Percentiles rank a stretch among this genome's conserved stretches.
Conservation (phyloP, 2,888 invertebrate species). For the Anarsia innoxiella region DNA sequence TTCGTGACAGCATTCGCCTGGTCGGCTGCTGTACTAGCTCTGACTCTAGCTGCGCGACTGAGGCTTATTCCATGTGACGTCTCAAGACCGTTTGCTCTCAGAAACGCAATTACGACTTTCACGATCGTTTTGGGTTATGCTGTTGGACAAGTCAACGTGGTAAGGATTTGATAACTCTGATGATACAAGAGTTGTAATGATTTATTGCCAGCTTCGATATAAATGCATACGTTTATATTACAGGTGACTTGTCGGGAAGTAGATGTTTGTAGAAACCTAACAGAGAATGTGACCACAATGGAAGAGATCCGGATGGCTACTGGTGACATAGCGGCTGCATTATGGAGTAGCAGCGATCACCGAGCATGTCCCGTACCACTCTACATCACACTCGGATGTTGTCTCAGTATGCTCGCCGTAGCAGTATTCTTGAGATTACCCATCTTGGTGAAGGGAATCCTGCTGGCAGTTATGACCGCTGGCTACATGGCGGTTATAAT, state of each 20-base stretch:
- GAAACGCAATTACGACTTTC: constrained; percentile 90
- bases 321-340: constrained; percentile 40
- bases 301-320: constrained; percentile 58
- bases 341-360: constrained; percentile 77
- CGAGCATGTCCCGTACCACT: constrained; percentile 89
- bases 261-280: constrained; percentile 54
- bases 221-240: background rate
- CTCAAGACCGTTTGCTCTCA: constrained; percentile 85
- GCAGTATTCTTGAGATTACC: constrained; percentile 89
- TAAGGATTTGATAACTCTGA: no score
- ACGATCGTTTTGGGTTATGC: constrained; percentile 91
- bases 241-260: constrained; percentile 65
- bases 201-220: no score
- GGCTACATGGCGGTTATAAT: constrained; percentile 88
- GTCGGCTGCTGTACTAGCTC: constrained; percentile 90
- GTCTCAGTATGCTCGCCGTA: constrained; percentile 88
- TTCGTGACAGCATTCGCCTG: constrained; percentile 93
- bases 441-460: constrained; percentile 85
- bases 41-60: constrained; percentile 87
- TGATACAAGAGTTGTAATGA: no score
- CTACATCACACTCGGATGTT: constrained; percentile 89
- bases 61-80: constrained; percentile 91
- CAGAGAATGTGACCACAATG: constrained; percentile 68
- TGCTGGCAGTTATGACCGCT: constrained; percentile 85
- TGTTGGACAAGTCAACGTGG: constrained; percentile 94